These are phyloP conservation scores for Sebastes baramenuke DNA, from an alignment of 2,797 vertebrate species.

Conservation along the genomic window DNA sequence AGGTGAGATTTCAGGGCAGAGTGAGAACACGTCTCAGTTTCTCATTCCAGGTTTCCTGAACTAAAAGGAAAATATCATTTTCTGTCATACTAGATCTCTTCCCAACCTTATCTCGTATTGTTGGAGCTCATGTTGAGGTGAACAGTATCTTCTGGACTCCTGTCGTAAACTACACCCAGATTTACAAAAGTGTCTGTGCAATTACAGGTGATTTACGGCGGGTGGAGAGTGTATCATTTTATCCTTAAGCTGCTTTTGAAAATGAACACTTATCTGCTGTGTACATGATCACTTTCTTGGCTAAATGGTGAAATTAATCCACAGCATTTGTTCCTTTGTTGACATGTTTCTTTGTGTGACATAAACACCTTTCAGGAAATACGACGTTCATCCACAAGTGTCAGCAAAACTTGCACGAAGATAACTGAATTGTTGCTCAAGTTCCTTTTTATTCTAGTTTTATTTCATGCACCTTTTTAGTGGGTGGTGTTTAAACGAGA, in stretches of 20 bases:
- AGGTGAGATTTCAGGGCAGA: slow-evolving; percentile 12
- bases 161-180: slow-evolving; percentile 14
- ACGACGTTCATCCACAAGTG: background rate
- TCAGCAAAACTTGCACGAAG: background rate
- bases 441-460: background rate
- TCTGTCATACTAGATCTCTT: background rate
- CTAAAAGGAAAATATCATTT: slow-evolving; percentile 3
- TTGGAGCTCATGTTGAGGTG: slow-evolving; percentile 16
- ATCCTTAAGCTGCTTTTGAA: slow-evolving; percentile 10
- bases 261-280: slow-evolving; percentile 13
- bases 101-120: background rate
- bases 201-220: slow-evolving; percentile 1
- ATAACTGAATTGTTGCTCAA: background rate
- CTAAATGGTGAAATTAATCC: slow-evolving; percentile 12
- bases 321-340: slow-evolving; percentile 2
- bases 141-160: background rate
- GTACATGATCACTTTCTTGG: background rate
- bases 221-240: slow-evolving; percentile 27
- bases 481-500: background rate
- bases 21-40: slow-evolving; percentile 4
- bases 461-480: background rate
- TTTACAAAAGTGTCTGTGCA: slow-evolving; percentile 25
- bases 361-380: background rate
- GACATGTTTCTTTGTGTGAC: background rate
- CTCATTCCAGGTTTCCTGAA: slow-evolving; percentile 10